Evolutionary conservation across 2,888 invertebrate genomes (phyloP), one percentile per base, ranked within the genome.

Genomic region (Agrenia bidenticulata): DNA sequence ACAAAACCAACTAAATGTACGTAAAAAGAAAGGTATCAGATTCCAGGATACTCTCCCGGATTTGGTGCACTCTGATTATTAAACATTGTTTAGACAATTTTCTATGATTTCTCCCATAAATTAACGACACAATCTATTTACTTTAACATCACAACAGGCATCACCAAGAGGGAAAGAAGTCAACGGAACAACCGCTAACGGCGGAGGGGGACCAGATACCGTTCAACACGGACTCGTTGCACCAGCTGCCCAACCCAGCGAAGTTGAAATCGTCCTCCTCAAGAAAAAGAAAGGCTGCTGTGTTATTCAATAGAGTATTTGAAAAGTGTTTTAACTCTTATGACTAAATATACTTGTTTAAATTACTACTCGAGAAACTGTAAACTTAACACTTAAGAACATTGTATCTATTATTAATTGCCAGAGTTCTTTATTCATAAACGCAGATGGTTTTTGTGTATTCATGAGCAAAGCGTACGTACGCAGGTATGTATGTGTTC

Each of bases 211-310:
- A 9, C 82, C 83, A 50, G 85, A 88, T 67, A 88, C 88, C 78
- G 88, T 91, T 68, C 88, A 89, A 77, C 83, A 85, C 76, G 88
- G 87, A 74, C 85, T 88, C 67, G 87, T 89, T 66, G 83, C 84
- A 77, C 87, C 88, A 68, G 89, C 88, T 77, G 88, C 89, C 79
- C 86, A 86, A 77, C 85, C 85, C 71, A 84, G 84, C 78, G 91
- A 92, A 81, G 90, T 92, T 75, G 94, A 94, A 81, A 92, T 90
- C 81, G 91, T 94, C 79, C 89, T 90, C 80, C 87, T 94, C 80
- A 93, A 94, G 85, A 94, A 94, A 86, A 94, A 93, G 84, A 91
- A 90, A 82, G 93, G 92, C 84, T 93, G 93, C 87, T 94, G 94
- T 85, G 90, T 90, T 80, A 85, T 93, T 81, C 92, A 93, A 87